Conservation (phyloP, 64 coral and sea anemone genomes). For the Montipora foliosa region DNA sequence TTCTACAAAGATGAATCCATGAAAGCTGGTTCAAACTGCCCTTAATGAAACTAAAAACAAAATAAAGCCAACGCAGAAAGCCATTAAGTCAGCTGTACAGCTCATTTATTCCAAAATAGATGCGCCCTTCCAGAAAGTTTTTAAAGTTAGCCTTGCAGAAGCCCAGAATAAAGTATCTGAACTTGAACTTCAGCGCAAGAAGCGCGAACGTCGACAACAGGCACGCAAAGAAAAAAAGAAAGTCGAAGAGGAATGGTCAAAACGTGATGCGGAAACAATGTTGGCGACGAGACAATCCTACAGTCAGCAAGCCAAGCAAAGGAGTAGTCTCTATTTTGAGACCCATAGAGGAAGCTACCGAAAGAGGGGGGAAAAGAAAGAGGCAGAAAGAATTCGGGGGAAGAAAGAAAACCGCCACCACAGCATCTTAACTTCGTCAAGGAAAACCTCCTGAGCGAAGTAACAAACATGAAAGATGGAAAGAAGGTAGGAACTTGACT, state of each 20-base stretch:
- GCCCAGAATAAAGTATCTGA: background rate
- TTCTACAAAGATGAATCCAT: too few species aligned
- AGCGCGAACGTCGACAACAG: background rate
- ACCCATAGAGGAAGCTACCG: background rate
- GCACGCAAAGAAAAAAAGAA: constrained; percentile 11
- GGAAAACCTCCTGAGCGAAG: constrained; percentile 21
- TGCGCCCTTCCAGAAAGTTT: too few species aligned
- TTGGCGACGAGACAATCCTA: constrained; percentile 29
- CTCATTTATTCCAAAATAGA: too few species aligned
- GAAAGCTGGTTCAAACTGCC: too few species aligned
- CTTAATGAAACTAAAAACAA: too few species aligned
- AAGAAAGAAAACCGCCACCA: background rate
- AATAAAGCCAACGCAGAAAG: too few species aligned
- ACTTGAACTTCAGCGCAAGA: background rate
- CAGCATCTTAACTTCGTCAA: constrained; percentile 19
- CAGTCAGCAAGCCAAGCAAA: background rate
- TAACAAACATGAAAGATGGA: constrained; percentile 29
- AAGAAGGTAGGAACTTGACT: background rate
- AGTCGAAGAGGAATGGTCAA: background rate
- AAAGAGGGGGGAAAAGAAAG: background rate
- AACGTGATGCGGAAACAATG: background rate
- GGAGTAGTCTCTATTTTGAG: background rate
- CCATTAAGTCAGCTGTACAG: too few species aligned
- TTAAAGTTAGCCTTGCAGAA: constrained; percentile 14
- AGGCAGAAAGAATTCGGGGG: background rate